Evolutionary conservation across 2,113 vertebrate species (phyloP).

Genomic region (Phoxinus phoxinus): DNA sequence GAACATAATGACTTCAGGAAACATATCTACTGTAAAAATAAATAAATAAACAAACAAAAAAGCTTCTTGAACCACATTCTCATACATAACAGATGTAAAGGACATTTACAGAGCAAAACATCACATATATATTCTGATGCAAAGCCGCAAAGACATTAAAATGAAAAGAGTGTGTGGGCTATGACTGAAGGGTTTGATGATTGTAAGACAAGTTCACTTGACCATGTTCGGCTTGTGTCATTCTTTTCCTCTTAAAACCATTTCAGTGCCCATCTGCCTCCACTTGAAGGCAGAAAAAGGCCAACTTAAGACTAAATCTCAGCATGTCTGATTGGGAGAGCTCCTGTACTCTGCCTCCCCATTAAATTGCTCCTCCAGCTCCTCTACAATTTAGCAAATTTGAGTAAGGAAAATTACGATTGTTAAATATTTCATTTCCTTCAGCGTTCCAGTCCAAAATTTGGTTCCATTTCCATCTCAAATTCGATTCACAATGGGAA

Average conservation of each 20-base stretch:
- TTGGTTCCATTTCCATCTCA: slow-evolving; percentile 59
- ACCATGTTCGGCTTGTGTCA: slow-evolving; percentile 41
- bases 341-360: slow-evolving; percentile 44
- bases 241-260: slow-evolving; percentile 43
- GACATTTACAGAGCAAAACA: background rate
- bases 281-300: slow-evolving; percentile 54
- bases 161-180: background rate
- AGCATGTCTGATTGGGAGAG: slow-evolving; percentile 51
- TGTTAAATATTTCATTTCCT: slow-evolving; percentile 66
- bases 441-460: slow-evolving; percentile 51
- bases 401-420: slow-evolving; percentile 62
- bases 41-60: background rate
- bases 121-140: background rate
- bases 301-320: slow-evolving; percentile 54
- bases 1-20: slow-evolving; percentile 78
- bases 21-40: background rate
- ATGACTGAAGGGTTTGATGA: slow-evolving; percentile 30
- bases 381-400: slow-evolving; percentile 65
- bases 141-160: background rate
- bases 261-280: slow-evolving; percentile 38
- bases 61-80: background rate
- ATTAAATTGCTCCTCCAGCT: slow-evolving; percentile 61
- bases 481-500: slow-evolving; percentile 59
- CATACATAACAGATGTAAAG: background rate
- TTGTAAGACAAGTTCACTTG: slow-evolving; percentile 36